Base-by-base conservation (phyloP, 2,113 vertebrate genomes). In the Hippolais icterina region DNA sequence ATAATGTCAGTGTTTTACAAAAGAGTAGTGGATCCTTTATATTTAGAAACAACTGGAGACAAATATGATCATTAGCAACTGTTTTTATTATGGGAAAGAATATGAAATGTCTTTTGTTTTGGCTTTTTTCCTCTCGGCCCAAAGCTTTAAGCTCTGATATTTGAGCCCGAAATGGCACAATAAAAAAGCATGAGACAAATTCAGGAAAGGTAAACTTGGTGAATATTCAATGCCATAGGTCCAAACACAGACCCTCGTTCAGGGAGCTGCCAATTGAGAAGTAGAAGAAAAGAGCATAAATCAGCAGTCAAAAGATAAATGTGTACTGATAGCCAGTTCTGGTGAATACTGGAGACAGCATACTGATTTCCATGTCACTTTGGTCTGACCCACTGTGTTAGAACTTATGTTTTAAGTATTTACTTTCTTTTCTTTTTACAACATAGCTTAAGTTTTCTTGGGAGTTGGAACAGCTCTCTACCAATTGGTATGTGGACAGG, bases 191-290 rank as follows among this genome's bases (percentile, higher is more conserved):
- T 39, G 10, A 87, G 8, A 27, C 5, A 88, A 64, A 82, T 60
- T 82, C 31, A 49, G 28, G 23, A 84, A 56, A 56, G 7, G 16
- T 47, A 68, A 47, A 54, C 17, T 60, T 18, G 20, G 12, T 87
- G 77, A 91, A 47, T 76, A 82, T 10, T 82, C 15, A 68, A 53
- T 49, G 11, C 16, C 2, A 0, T 25, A 83, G 20, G 7, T 65
- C 19, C 16, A 69, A 82, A 64, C 0, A 1, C 13, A 66, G 2
- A 7, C 3, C 85, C 35, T 53, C 1, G 0, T 60, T 89, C 65
- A 56, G 35, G 17, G 27, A 79, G 15, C 11, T 87, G 44, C 31
- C 64, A 72, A 82, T 49, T 23, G 31, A 57, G 13, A 33, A 68
- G 31, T 14, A 91, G 44, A 16, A 87, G 37, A 28, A 84, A 76